Conservation (phyloP, 2,888 invertebrate genomes). For the Volucella zonaria region DNA sequence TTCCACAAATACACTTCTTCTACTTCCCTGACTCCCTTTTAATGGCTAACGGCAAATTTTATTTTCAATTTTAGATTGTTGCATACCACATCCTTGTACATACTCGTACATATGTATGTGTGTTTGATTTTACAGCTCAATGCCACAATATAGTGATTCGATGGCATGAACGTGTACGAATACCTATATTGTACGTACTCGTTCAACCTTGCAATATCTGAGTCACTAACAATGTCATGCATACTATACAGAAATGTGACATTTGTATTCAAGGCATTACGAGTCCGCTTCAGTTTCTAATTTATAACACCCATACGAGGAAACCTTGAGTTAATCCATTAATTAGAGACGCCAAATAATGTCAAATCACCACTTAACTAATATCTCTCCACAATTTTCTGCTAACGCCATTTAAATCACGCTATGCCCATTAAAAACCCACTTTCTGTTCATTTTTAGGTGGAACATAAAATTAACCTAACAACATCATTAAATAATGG, state of each 20-base stretch:
- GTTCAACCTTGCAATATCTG: neutral
- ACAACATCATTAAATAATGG: conserved; percentile 72
- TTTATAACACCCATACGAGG: conserved; percentile 57
- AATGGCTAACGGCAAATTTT: too few species aligned
- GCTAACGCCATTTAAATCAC: conserved; percentile 71
- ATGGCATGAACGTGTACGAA: too few species aligned
- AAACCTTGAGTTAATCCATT: conserved; percentile 58
- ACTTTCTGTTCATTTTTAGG: conserved; percentile 60
- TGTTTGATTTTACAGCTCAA: too few species aligned
- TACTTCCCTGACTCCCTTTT: too few species aligned
- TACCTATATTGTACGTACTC: too few species aligned
- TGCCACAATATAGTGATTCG: too few species aligned
- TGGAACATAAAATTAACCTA: conserved; percentile 72
- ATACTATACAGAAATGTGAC: neutral
- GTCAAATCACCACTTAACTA: conserved; percentile 69
- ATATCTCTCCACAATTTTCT: conserved; percentile 61
- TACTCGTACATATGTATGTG: too few species aligned
- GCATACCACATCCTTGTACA: too few species aligned
- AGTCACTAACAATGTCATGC: conserved; percentile 16
- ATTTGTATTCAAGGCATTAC: conserved; percentile 46
- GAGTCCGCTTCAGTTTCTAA: conserved; percentile 30
- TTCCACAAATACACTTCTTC: too few species aligned
- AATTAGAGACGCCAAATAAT: conserved; percentile 69
- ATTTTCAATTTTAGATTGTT: too few species aligned
- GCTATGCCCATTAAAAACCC: conserved; percentile 67